These are phyloP conservation scores for Palythoa grandis DNA, from an alignment of 92 coral and sea anemone genomes.

Conservation along the genomic window DNA sequence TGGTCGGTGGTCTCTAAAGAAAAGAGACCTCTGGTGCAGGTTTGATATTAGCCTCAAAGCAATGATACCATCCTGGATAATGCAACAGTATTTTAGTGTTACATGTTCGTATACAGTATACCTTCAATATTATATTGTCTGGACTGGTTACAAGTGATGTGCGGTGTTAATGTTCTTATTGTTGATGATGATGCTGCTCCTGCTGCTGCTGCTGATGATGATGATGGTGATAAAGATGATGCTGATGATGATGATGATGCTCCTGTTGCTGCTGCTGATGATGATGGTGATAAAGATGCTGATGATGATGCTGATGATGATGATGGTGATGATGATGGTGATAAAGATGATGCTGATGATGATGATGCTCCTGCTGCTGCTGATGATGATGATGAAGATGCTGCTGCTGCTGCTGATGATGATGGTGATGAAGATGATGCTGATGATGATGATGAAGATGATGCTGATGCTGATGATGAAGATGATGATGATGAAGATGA, in stretches of 20 bases:
- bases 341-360: neutral
- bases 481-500: too few species aligned
- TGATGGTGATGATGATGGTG: too few species aligned
- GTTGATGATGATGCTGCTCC: neutral
- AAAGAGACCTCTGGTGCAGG: slow-evolving; percentile 81
- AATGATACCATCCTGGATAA: slow-evolving; percentile 82
- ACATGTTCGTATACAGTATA: too few species aligned
- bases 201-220: too few species aligned
- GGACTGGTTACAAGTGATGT: neutral
- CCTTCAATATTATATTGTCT: too few species aligned
- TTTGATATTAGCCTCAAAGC: slow-evolving; percentile 87
- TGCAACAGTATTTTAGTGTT: neutral
- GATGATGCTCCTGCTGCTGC: too few species aligned
- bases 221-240: too few species aligned
- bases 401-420: neutral
- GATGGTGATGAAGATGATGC: neutral
- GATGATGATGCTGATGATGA: too few species aligned
- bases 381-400: too few species aligned
- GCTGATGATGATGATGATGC: neutral
- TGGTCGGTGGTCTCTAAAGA: slow-evolving; percentile 86
- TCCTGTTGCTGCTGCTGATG: too few species aligned
- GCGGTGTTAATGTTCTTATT: neutral
- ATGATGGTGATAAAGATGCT: neutral
- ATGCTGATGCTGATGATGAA: too few species aligned
- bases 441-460: too few species aligned